Evolutionary conservation across 1,140 invertebrate genomes (phyloP), one percentile per base, ranked within the genome.

Genomic region (Brachionus koreanus): DNA sequence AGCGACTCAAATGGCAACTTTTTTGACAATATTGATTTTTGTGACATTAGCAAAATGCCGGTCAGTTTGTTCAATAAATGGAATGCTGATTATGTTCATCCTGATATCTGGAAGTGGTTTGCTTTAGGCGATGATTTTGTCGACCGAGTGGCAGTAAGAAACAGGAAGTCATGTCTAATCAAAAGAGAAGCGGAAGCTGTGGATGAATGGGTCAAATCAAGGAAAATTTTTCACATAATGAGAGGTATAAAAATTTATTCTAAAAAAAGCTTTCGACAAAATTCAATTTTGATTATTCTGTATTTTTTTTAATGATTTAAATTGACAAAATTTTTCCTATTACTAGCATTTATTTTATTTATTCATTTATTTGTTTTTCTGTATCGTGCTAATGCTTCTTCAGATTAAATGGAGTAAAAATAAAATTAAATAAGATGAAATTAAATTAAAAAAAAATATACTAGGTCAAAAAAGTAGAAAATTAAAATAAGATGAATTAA

Each of bases 1-100:
- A 23, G 6, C 12, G 33, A 79, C 33, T 37, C n/a, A 5, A 61
- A 65, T 42, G 49, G 29, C 23, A 16, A 57, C 16, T 74, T 74
- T 19, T 74, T 29, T 29, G 61, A 79, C 57, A 39, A 42, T 19
- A n/a, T 79, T 29, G 76, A 79, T 65, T 79, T 79, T 79, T 79
- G 76, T 79, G 49, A 61, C 13, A 61, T 79, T 35, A 25, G 13
- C 1, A 46, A 79, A 79, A 79, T 79, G 46, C 76, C 76, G 5
- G n/a, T 61, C 1, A 35, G 61, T 23, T 25, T 65, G 37, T 42
- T 61, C 16, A 42, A 57, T 29, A 35, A 25, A 16, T 57, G 46
- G 46, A 35, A 33, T 43, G 46, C 35, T 10, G 35, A 57, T 5
- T 79, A 39, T 35, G n/a, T 61, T 57, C 19, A 25, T 5, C 43